Percentiles rank a stretch among this genome's conserved stretches.
Evolutionary conservation across 2,113 vertebrate genomes (phyloP).

Genomic region (Accipiter virgatus): DNA sequence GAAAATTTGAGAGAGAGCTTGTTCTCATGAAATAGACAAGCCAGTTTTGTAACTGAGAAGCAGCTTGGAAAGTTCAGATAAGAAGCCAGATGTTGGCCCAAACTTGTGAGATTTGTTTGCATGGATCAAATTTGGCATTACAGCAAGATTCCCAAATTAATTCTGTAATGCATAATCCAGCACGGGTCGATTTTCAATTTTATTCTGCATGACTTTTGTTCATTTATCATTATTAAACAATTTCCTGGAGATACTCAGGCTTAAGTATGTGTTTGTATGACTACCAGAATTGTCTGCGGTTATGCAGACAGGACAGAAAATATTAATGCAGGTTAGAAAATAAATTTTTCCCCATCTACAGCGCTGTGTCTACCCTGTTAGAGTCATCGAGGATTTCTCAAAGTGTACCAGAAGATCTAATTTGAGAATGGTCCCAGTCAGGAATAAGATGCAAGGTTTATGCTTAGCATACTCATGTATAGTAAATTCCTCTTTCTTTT

Average conservation of each 20-base stretch:
- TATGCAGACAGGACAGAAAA: not conserved
- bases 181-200: not conserved
- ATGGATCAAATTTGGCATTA: not conserved
- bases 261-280: not conserved
- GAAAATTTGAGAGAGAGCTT: not conserved
- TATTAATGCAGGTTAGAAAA: not conserved
- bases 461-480: not conserved
- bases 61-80: conserved; percentile 1
- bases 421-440: not conserved
- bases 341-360: not conserved
- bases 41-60: not conserved
- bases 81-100: not conserved
- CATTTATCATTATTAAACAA: not conserved
- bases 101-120: not conserved
- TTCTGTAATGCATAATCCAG: not conserved
- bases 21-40: not conserved
- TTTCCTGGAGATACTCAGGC: not conserved
- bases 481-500: not conserved
- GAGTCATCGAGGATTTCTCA: not conserved
- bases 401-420: not conserved
- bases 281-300: not conserved
- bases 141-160: not conserved
- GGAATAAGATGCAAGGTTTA: not conserved
- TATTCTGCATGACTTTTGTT: not conserved
- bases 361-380: not conserved